Conservation (phyloP, 2,888 invertebrate genomes). For the Athrips mouffetella region DNA sequence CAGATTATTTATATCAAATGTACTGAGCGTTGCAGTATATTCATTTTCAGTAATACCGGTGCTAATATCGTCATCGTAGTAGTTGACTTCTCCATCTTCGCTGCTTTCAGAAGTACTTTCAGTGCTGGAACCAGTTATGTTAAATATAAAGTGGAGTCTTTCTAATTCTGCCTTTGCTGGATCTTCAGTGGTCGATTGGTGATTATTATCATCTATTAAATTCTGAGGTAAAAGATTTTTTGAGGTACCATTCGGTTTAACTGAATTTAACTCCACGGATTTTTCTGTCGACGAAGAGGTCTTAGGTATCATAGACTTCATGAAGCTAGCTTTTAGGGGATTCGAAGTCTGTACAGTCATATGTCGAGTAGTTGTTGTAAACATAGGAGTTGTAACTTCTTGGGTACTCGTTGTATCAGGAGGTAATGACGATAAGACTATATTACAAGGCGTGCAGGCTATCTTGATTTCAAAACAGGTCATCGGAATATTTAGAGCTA, state of each 20-base stretch:
- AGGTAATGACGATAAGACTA: slow-evolving; percentile 15
- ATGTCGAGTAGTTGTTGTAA: too few species aligned
- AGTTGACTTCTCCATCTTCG: neutral
- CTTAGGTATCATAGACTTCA: neutral
- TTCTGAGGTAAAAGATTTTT: neutral
- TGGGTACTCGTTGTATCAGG: neutral
- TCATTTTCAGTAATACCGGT: neutral
- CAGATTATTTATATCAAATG: neutral
- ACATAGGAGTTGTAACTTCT: neutral
- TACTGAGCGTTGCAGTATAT: neutral
- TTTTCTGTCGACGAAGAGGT: neutral
- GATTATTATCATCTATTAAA: neutral
- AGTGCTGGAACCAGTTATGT: neutral
- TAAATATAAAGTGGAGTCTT: neutral
- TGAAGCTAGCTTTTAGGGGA: too few species aligned
- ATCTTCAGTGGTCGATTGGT: neutral
- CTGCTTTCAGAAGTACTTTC: neutral
- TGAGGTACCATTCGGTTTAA: neutral
- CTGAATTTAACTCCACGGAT: neutral
- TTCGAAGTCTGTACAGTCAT: too few species aligned
- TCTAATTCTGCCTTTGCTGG: neutral
- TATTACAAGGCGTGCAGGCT: slow-evolving; percentile 50
- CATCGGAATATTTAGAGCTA: slow-evolving; percentile 33
- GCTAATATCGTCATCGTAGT: neutral
- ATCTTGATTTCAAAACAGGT: slow-evolving; percentile 49